These are phyloP conservation scores for Acanthopagrus latus DNA, from an alignment of 2,797 vertebrate species.

Conservation along the genomic window DNA sequence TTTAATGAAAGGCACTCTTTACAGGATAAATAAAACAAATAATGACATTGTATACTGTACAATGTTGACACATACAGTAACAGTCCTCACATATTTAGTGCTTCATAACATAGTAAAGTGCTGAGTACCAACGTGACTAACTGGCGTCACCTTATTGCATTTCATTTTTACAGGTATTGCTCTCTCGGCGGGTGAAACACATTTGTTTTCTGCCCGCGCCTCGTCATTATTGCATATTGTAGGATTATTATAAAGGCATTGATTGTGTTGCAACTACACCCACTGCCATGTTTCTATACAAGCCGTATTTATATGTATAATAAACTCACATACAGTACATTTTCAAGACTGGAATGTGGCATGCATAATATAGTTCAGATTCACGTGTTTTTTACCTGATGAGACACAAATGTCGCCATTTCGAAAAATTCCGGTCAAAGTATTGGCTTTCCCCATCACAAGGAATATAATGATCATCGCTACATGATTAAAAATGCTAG, in stretches of 20 bases:
- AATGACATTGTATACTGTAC: constrained; percentile 68
- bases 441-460: constrained; percentile 56
- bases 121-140: constrained; percentile 65
- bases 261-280: constrained; percentile 58
- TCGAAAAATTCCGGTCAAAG: constrained; percentile 37
- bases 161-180: constrained; percentile 61
- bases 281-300: constrained; percentile 55
- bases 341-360: constrained; percentile 65
- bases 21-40: constrained; percentile 80
- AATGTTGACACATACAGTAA: constrained; percentile 76
- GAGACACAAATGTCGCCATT: constrained; percentile 27
- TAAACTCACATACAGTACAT: constrained; percentile 69
- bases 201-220: constrained; percentile 23
- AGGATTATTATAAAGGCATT: constrained; percentile 68
- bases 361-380: constrained; percentile 70
- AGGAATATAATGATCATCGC: constrained; percentile 47
- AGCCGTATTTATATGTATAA: constrained; percentile 59
- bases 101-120: constrained; percentile 78
- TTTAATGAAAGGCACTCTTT: constrained; percentile 89
- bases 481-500: constrained; percentile 54
- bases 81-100: constrained; percentile 72
- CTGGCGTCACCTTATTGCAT: constrained; percentile 66
- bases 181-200: constrained; percentile 44
- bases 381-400: constrained; percentile 37
- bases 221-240: constrained; percentile 67